Percentiles rank a stretch among this genome's conserved stretches.
These are phyloP conservation scores for Sus scrofa DNA, from an alignment of 2,113 vertebrate genomes.

Conservation along the genomic window DNA sequence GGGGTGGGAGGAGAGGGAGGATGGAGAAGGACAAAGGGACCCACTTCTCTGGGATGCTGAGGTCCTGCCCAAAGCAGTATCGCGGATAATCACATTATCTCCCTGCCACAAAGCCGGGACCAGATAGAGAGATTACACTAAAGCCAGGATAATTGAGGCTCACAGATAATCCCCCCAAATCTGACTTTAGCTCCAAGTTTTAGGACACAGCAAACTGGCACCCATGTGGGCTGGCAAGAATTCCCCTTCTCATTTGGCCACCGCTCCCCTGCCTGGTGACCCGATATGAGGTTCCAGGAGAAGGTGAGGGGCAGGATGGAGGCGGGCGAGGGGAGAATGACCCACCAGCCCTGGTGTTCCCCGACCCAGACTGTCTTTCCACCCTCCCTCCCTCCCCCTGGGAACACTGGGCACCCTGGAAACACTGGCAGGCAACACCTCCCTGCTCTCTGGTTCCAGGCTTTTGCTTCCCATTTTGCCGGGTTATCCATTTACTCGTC, in stretches of 20 bases:
- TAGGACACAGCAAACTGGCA: not conserved
- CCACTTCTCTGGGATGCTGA: not conserved
- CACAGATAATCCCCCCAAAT: not conserved
- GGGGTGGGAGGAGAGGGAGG: not conserved
- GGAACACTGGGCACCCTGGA: not conserved
- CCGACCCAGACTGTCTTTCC: not conserved
- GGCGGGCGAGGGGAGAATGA: no score
- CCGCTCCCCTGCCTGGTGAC: rapidly evolving
- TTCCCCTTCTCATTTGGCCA: not conserved
- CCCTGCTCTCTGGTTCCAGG: not conserved
- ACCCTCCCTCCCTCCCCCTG: not conserved
- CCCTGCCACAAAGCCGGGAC: not conserved
- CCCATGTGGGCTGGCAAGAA: rapidly evolving
- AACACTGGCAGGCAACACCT: rapidly evolving
- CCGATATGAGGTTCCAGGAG: rapidly evolving
- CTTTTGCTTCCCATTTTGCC: not conserved
- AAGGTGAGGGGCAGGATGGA: not conserved
- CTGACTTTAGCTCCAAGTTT: not conserved
- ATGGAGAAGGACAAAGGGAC: not conserved
- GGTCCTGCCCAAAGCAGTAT: not conserved
- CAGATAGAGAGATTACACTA: not conserved
- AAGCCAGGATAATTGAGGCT: not conserved
- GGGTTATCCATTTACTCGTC: rapidly evolving
- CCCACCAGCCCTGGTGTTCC: not conserved
- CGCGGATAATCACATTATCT: not conserved